Evolutionary conservation across 2,888 invertebrate genomes (phyloP), one percentile per base, ranked within the genome.

Genomic region (Chrysotoxum bicinctum): DNA sequence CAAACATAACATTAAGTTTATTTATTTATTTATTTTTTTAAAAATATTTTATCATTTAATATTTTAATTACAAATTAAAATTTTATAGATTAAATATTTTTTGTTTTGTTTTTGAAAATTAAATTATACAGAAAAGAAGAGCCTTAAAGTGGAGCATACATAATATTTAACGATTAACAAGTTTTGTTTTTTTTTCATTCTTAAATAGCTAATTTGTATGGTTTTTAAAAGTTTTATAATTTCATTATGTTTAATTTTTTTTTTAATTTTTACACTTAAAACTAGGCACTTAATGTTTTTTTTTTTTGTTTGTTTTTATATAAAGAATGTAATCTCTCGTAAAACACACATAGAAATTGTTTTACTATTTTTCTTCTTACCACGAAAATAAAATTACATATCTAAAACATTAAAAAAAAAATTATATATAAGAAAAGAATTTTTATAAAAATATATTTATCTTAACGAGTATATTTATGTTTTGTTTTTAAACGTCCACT

Each of bases 111-210:
- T 43, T 62, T 48, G 58, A 66, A 68, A 69, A 73, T 74, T 73
- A 69, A 82, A 83, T 83, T 83, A 45, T 45, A 83, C 82, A 83
- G 77, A 82, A 78, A 60, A 72, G 26, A 48, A 60, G 52, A 50
- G 37, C 45, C 73, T 73, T 58, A 66, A 23, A 40, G 45, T 56
- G 26, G 76, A 72, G 64, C 64, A 81, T 68, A 77, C 72, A 77
- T 77, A 82, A 58, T 82, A 82, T 66, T 78, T 72, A 83, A 83
- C 82, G 73, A 78, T 77, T 83, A 83, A 83, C 82, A 83, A 83
- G n/a, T 78, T 78, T 54, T 35, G 26, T 23, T 52, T 37, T n/a
- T 37, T 14, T 54, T 52, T 35, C 19, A 16, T 35, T 73, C 58
- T 56, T 54, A 50, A 68, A 50, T 32, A 45, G 14, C 85, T 85